A percentile compares a stretch with the other conserved stretches of the same genome.
These are phyloP conservation scores for Oriolus oriolus DNA, from an alignment of 2,113 vertebrate species.

Conservation along the genomic window DNA sequence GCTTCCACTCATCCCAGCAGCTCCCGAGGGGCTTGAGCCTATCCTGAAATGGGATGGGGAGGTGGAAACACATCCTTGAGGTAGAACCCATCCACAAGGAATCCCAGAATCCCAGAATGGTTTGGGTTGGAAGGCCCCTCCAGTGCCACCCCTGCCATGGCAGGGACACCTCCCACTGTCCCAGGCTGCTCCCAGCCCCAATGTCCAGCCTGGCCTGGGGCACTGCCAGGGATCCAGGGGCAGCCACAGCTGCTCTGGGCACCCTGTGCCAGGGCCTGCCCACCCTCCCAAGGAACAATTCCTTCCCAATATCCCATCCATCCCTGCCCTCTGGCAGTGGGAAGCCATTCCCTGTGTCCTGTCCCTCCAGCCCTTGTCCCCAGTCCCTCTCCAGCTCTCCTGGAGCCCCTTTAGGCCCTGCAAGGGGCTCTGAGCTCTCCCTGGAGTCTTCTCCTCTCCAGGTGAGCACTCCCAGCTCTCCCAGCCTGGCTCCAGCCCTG, in stretches of 20 bases:
- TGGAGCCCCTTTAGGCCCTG: not conserved
- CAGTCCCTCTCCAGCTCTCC: not conserved
- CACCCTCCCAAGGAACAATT: not conserved
- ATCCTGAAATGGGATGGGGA: not conserved
- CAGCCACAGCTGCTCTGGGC: not conserved
- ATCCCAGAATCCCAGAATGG: not conserved
- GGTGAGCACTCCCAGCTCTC: not conserved
- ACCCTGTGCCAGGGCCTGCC: not conserved
- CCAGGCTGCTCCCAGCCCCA: not conserved
- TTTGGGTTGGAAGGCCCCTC: rapidly evolving
- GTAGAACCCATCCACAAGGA: not conserved
- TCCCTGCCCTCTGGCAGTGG: rapidly evolving
- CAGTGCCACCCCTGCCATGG: not conserved
- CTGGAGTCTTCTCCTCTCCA: not conserved
- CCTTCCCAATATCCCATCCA: not conserved
- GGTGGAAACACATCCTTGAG: not conserved
- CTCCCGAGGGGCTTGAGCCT: not conserved
- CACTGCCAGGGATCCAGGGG: not conserved
- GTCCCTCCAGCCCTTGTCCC: not conserved
- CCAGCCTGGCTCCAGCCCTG: not conserved
- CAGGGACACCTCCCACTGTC: not conserved
- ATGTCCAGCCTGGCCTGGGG: not conserved
- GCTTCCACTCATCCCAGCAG: not conserved
- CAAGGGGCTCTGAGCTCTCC: not conserved
- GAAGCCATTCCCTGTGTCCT: not conserved